Percentiles rank a stretch among this genome's conserved stretches.
These are phyloP conservation scores for Phoenicopterus ruber DNA, from an alignment of 2,113 vertebrate genomes.

Conservation along the genomic window DNA sequence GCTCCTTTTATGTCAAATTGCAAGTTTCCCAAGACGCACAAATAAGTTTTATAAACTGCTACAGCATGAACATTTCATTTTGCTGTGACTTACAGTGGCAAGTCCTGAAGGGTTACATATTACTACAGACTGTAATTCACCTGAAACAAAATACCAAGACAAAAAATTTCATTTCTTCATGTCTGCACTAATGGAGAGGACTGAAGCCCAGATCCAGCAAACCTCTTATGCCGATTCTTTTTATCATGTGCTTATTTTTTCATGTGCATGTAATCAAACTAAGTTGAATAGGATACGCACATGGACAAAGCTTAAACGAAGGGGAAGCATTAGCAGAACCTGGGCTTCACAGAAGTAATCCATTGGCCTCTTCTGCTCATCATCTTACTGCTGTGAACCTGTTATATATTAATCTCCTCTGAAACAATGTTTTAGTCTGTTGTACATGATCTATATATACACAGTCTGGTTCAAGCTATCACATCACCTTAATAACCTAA, in stretches of 20 bases:
- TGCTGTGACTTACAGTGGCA: constrained; percentile 38
- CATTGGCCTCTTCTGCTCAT: background rate
- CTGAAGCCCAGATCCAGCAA: background rate
- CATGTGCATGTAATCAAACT: background rate
- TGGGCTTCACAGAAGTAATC: background rate
- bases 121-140: background rate
- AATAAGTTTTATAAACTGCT: constrained; percentile 15
- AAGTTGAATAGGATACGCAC: background rate
- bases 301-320: background rate
- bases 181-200: background rate
- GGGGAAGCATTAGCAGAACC: background rate
- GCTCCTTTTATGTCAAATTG: constrained; percentile 41
- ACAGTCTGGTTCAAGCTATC: constrained; percentile 14
- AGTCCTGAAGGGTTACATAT: constrained; percentile 1
- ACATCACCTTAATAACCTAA: constrained; percentile 34
- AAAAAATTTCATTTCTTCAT: background rate
- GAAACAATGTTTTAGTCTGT: background rate
- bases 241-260: background rate
- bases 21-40: constrained; percentile 30
- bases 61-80: constrained; percentile 26
- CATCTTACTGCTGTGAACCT: background rate
- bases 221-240: background rate
- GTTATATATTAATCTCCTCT: background rate
- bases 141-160: background rate
- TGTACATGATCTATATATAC: background rate